Evolutionary conservation across 2,797 vertebrate genomes (phyloP), one percentile per base, ranked within the genome.

Genomic region (Microcaecilia unicolor): DNA sequence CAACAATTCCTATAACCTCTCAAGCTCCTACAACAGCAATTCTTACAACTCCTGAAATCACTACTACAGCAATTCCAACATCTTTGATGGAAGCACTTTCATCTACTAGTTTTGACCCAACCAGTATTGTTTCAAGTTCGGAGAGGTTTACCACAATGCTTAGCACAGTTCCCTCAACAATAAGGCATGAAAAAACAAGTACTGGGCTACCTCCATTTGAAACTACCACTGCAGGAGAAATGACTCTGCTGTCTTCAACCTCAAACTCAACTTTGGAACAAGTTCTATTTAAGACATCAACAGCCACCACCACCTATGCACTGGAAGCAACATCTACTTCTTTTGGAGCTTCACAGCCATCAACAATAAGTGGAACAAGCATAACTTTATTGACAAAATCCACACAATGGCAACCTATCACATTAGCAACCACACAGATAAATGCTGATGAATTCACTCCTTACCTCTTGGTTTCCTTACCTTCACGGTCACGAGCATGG

Each of bases 381-480:
- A 17, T 5, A 8, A 10, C 19, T 15, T 9, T 4, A 7, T 9
- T 10, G 7, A 6, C 15, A 5, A 5, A 17, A 16, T 17, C 14
- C 5, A 6, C 25, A 5, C 11, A 11, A 13, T 22, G 12, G 17
- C 13, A 31, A 15, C 22, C 31, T 33, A 4, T 18, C 20, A 17
- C 8, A 6, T 10, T 16, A 4, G 3, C 25, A 7, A 20, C 8
- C 13, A 3, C 8, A 6, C 14, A 12, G 22, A 10, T 9, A 9
- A 3, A 2, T 10, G 11, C 15, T 7, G n/a, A 16, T 3, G 11
- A 9, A 3, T 4, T 6, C 2, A 8, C 14, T 18, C 5, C 15
- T 3, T 11, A 10, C 3, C 4, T 18, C 2, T 2, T 3, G 0
- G 1, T 36, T 10, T 3, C 2, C 4, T 3, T 2, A 4, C 28